Conservation (phyloP, 2,113 vertebrate genomes). For the Brachypodius melanocephalos region DNA sequence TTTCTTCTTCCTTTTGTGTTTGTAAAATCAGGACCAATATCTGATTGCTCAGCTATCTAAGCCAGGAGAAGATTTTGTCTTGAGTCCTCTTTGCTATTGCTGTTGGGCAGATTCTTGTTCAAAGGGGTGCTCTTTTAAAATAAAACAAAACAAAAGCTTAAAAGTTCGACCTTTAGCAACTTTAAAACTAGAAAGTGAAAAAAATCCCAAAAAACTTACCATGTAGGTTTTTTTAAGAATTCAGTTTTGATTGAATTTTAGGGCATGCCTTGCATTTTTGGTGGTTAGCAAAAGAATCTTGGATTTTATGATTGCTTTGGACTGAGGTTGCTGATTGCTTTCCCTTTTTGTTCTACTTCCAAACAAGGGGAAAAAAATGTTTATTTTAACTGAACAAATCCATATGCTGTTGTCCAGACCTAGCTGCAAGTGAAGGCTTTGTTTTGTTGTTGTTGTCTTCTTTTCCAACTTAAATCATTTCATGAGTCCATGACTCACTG, state of each 20-base stretch:
- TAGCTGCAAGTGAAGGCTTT: background rate
- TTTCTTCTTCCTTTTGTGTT: background rate
- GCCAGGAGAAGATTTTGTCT: background rate
- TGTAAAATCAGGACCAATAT: background rate
- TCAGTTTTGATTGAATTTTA: background rate
- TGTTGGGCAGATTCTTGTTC: background rate
- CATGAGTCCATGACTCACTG: background rate
- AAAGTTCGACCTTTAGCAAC: background rate
- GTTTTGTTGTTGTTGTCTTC: background rate
- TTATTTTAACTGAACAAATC: slow-evolving; percentile 8
- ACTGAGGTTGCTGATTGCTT: background rate
- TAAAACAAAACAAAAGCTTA: background rate
- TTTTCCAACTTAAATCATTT: background rate
- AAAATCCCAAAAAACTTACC: background rate
- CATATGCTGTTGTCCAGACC: slow-evolving; percentile 2
- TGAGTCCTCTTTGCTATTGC: background rate
- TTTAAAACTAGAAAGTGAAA: background rate
- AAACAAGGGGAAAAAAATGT: background rate
- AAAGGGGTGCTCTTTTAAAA: background rate
- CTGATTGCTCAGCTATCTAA: background rate
- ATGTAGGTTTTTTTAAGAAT: background rate
- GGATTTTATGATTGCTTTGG: background rate
- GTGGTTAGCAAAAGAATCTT: background rate
- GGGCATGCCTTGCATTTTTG: background rate
- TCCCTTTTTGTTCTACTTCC: background rate